Conservation (phyloP, 2,797 vertebrate genomes). For the Poecilia wingei region DNA sequence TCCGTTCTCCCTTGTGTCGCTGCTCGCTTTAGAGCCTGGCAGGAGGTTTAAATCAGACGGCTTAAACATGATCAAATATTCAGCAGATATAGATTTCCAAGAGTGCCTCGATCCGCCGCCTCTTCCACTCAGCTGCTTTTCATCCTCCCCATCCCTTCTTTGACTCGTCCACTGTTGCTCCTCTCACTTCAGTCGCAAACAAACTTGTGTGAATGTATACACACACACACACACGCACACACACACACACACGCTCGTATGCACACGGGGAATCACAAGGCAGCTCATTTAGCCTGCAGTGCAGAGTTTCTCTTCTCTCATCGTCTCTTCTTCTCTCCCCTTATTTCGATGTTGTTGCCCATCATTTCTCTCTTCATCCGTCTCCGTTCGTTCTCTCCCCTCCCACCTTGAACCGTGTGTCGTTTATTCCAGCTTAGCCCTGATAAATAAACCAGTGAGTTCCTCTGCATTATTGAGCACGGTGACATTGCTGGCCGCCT, state of each 20-base stretch:
- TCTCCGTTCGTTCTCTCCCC: neutral
- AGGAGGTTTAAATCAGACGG: conserved; percentile 71
- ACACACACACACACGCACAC: neutral
- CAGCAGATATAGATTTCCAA: conserved; percentile 79
- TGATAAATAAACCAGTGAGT: conserved; percentile 79
- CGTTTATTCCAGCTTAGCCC: conserved; percentile 80
- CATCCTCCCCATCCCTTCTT: conserved; percentile 18
- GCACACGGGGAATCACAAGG: conserved; percentile 54
- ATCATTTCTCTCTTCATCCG: conserved; percentile 29
- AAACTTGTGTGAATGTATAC: conserved; percentile 25
- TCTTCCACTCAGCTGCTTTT: conserved; percentile 58
- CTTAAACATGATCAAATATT: conserved; percentile 81
- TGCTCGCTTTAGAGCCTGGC: conserved; percentile 55
- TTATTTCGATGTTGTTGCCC: conserved; percentile 23
- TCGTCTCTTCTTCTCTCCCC: conserved; percentile 39
- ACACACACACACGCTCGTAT: conserved; percentile 23
- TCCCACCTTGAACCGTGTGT: conserved; percentile 50
- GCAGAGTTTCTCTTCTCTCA: conserved; percentile 57
- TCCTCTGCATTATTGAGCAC: conserved; percentile 75
- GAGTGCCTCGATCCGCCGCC: conserved; percentile 65
- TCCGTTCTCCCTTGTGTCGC: conserved; percentile 43
- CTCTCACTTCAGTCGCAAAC: conserved; percentile 40
- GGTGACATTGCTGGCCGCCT: conserved; percentile 53
- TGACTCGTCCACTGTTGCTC: conserved; percentile 23
- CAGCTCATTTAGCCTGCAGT: conserved; percentile 69